Evolutionary conservation across 2,113 vertebrate species (phyloP), one percentile per base, ranked within the genome.

Genomic region (Pelecanus crispus): DNA sequence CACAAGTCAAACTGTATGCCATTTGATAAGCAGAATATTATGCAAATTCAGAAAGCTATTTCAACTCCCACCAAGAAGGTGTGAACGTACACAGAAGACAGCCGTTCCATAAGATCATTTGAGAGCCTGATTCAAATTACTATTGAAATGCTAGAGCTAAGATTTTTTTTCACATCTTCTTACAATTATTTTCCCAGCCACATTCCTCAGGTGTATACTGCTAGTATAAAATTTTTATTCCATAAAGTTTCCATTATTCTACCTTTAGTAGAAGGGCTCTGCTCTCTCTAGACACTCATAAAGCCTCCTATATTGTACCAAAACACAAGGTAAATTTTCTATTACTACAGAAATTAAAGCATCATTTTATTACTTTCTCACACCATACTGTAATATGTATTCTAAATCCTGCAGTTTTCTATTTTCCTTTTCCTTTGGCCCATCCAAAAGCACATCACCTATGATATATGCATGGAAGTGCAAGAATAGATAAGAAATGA

Each of bases 371-470:
- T 77, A 32, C 29, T 44, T 75, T 77, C 44, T 63, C 52, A 83
- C 2, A 1, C 31, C 8, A 79, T 26, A 38, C 6, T 20, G 5
- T 6, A 75, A 67, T 2, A 70, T 0, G 2, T 14, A 61, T 45
- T 42, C 21, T 38, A 58, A 66, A 71, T 66, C 24, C 56, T 47
- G 8, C 3, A 2, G 14, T 26, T 53, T 53, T 53, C 52, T 53
- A 31, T 31, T 53, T 28, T 28, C 36, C 44, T 79, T 86, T 68
- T 66, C n/a, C 68, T 90, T 65, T 38, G 40, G 44, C 40, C 53
- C 62, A 40, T 56, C 44, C 42, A 32, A 80, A 49, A 91, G 42
- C 61, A 49, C 17, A 16, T 36, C 65, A 44, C 36, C 52, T 70
- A 17, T 2, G 9, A 47, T 61, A 56, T 7, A 36, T 1, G 1